Percentiles rank a stretch among this genome's conserved stretches.
These are phyloP conservation scores for Chauna torquata DNA, from an alignment of 2,113 vertebrate genomes.

Conservation along the genomic window DNA sequence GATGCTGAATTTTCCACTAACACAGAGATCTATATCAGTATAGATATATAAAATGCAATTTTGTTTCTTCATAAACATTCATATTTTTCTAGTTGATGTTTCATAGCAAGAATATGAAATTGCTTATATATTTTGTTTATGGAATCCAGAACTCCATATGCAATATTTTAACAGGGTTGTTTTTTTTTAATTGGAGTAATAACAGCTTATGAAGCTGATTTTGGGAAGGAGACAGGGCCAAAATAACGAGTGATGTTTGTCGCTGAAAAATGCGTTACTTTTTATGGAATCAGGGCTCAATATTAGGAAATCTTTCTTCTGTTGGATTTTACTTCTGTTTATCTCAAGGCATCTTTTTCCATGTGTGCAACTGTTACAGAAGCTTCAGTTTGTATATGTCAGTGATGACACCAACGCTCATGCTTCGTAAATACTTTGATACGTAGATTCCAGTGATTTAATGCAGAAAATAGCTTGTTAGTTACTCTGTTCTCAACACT, in stretches of 20 bases:
- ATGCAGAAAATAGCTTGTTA: neutral
- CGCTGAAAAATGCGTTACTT: neutral
- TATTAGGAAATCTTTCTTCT: neutral
- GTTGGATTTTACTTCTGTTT: constrained; percentile 16
- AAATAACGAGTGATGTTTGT: neutral
- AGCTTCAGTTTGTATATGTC: constrained; percentile 4
- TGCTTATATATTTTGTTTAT: neutral
- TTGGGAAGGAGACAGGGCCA: neutral
- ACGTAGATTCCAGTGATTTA: neutral
- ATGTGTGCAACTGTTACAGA: neutral
- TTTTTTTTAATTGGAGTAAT: neutral
- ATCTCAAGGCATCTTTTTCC: neutral
- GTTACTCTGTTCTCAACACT: constrained; percentile 22
- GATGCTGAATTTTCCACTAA: neutral
- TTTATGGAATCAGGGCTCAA: neutral
- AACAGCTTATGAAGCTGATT: constrained; percentile 40
- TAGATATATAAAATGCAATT: neutral
- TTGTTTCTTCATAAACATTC: neutral
- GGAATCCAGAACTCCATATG: neutral
- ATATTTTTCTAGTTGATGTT: neutral
- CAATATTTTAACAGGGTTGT: neutral
- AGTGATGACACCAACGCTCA: neutral
- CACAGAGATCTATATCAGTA: neutral
- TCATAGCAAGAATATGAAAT: constrained; percentile 39
- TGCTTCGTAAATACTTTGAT: neutral